Conservation (phyloP, 53 echinoderm and acorn worm species). For the Luidia sarsii region DNA sequence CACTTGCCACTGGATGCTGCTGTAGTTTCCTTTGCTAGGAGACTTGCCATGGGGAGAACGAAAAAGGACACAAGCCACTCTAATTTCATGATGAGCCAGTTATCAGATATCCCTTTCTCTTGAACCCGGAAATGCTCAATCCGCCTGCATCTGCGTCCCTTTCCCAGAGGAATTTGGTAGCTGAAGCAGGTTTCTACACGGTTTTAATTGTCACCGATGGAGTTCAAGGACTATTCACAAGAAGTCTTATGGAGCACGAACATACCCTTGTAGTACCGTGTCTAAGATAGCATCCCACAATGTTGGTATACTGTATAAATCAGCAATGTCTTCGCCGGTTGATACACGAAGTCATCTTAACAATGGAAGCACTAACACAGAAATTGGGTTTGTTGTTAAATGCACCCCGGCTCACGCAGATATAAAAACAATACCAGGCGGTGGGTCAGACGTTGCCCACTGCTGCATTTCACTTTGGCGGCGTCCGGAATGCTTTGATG, state of each 20-base stretch:
- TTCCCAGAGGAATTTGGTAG: constrained; percentile 13
- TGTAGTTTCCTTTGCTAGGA: constrained; percentile 93
- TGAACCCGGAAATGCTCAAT: constrained; percentile 22
- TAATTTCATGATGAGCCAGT: constrained; percentile 73
- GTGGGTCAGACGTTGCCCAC: neutral
- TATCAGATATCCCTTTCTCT: neutral
- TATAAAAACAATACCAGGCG: constrained; percentile 28
- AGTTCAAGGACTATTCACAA: constrained; percentile 37
- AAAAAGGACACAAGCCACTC: constrained; percentile 88
- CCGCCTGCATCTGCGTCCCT: constrained; percentile 19
- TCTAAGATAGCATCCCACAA: constrained; percentile 2
- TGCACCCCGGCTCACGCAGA: neutral
- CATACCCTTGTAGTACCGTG: constrained; percentile 6
- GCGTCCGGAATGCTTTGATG: constrained; percentile 21
- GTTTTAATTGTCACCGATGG: constrained; percentile 25
- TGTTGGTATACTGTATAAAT: neutral
- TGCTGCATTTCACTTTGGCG: constrained; percentile 15
- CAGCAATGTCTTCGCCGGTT: constrained; percentile 9
- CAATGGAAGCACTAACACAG: neutral
- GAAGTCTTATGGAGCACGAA: neutral
- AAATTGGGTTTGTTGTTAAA: constrained; percentile 13
- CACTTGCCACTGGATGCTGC: constrained; percentile 92
- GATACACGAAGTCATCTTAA: constrained; percentile 2
- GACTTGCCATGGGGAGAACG: constrained; percentile 87
- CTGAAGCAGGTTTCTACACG: neutral